These are phyloP conservation scores for Platypus cylindrus DNA, from an alignment of 2,888 invertebrate genomes.

Conservation along the genomic window DNA sequence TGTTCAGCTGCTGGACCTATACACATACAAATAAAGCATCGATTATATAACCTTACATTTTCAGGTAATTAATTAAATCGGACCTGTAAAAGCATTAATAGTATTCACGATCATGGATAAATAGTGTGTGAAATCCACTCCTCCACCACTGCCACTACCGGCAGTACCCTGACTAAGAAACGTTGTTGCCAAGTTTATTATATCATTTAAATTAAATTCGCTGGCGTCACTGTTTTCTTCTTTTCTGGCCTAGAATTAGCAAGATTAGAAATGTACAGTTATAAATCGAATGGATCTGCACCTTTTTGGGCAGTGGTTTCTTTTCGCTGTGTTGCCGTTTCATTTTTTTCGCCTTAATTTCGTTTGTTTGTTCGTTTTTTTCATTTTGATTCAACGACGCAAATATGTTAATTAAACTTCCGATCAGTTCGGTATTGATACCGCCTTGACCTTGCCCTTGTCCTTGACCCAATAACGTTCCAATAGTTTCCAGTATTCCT, in stretches of 20 bases:
- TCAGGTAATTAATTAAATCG: background rate
- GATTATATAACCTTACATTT: background rate
- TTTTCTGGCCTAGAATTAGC: slow-evolving; percentile 1
- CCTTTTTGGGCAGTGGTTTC: too few relatives aligned
- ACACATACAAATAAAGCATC: slow-evolving; percentile 1
- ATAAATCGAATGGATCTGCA: too few relatives aligned
- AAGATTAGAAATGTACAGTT: too few relatives aligned
- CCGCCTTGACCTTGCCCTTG: slow-evolving; percentile 28
- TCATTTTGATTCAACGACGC: slow-evolving; percentile 27
- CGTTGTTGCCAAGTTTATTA: slow-evolving; percentile 10
- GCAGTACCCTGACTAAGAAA: slow-evolving; percentile 6
- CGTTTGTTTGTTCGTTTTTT: slow-evolving; percentile 6
- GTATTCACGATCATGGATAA: slow-evolving; percentile 57
- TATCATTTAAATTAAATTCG: slow-evolving; percentile 7
- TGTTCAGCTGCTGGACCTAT: slow-evolving; percentile 48
- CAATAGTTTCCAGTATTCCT: slow-evolving; percentile 10
- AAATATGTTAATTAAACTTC: slow-evolving; percentile 44
- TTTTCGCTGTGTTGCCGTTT: too few relatives aligned
- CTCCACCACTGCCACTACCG: slow-evolving; percentile 4
- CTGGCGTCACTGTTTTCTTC: slow-evolving; percentile 9
- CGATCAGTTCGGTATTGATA: slow-evolving; percentile 45
- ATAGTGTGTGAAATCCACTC: slow-evolving; percentile 35
- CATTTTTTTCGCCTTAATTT: too few relatives aligned
- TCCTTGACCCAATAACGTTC: slow-evolving; percentile 9
- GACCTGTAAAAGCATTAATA: slow-evolving; percentile 39